A percentile compares a stretch with the other conserved stretches of the same genome.
These are phyloP conservation scores for Palythoa grandiflora DNA, from an alignment of 92 coral and sea anemone genomes.

Conservation along the genomic window DNA sequence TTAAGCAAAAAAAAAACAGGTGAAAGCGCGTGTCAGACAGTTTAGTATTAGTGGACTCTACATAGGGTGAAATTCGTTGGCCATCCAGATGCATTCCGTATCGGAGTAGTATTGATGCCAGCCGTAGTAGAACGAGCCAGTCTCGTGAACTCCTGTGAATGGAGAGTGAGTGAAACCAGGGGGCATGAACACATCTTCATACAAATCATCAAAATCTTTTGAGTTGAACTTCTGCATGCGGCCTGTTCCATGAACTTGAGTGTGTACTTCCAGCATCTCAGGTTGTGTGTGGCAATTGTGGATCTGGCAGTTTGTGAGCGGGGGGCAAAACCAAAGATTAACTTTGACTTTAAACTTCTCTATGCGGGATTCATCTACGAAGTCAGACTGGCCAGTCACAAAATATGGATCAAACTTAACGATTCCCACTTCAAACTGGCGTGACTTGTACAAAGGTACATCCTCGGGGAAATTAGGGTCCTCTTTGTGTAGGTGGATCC, in stretches of 20 bases:
- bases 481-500: conserved; percentile 69
- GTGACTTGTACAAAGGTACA: conserved; percentile 76
- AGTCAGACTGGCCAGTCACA: conserved; percentile 49
- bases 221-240: conserved; percentile 81
- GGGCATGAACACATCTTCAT: conserved; percentile 75
- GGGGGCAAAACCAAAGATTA: conserved; percentile 78
- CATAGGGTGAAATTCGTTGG: conserved; percentile 75
- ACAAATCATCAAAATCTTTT: conserved; percentile 58
- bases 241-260: conserved; percentile 74
- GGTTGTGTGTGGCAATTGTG: conserved; percentile 75
- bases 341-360: conserved; percentile 70
- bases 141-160: conserved; percentile 67
- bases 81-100: conserved; percentile 87
- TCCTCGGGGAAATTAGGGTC: conserved; percentile 61
- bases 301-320: conserved; percentile 67
- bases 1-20: no score
- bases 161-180: conserved; percentile 83
- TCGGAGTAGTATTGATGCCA: conserved; percentile 87
- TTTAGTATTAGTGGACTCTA: neutral
- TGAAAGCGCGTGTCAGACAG: no score
- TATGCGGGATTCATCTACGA: neutral
- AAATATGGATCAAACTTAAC: conserved; percentile 67
- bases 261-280: conserved; percentile 78
- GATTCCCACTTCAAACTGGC: conserved; percentile 83
- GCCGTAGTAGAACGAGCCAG: conserved; percentile 65